Percentiles rank a stretch among this genome's conserved stretches.
phyloP scores from a whole-genome alignment of 2,888 invertebrate species.

The Drosophila stalkeri region DNA sequence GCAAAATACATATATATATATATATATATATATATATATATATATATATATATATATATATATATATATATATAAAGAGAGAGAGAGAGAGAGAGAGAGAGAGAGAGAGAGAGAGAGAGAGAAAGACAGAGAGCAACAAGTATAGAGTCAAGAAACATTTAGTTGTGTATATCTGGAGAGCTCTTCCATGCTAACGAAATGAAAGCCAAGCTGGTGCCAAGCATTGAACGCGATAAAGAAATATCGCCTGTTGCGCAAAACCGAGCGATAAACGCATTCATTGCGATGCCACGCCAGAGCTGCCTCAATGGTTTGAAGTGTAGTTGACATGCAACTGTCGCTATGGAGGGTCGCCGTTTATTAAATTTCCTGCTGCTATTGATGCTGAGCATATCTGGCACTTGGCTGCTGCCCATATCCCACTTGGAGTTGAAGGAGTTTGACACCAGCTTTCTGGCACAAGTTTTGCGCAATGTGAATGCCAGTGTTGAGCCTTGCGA shows the following conservation, averaged over 20 bases:
- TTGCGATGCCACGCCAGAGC: conserved; percentile 7
- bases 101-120: background rate
- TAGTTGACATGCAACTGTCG: conserved; percentile 47
- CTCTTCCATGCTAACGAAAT: conserved; percentile 20
- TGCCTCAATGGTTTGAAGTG: conserved; percentile 18
- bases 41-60: too few species aligned
- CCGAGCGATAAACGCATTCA: conserved; percentile 44
- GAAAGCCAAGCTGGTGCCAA: conserved; percentile 37
- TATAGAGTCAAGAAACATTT: background rate
- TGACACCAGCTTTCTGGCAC: conserved; percentile 51
- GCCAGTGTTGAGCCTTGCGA: conserved; percentile 69
- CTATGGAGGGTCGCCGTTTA: conserved; percentile 53
- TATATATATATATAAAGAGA: too few species aligned
- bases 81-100: too few species aligned
- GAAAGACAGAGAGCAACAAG: conserved; percentile 13
- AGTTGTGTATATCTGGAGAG: conserved; percentile 1
- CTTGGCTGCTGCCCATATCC: conserved; percentile 10
- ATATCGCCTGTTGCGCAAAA: conserved; percentile 32
- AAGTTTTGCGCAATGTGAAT: conserved; percentile 67
- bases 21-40: too few species aligned
- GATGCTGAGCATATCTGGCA: conserved; percentile 19
- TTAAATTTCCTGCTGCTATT: conserved; percentile 30
- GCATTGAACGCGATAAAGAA: conserved; percentile 38
- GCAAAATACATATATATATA: too few species aligned
- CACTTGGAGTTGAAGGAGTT: conserved; percentile 13